Evolutionary conservation across 2,113 vertebrate genomes (phyloP).

Genomic region (Aviceda subcristata): DNA sequence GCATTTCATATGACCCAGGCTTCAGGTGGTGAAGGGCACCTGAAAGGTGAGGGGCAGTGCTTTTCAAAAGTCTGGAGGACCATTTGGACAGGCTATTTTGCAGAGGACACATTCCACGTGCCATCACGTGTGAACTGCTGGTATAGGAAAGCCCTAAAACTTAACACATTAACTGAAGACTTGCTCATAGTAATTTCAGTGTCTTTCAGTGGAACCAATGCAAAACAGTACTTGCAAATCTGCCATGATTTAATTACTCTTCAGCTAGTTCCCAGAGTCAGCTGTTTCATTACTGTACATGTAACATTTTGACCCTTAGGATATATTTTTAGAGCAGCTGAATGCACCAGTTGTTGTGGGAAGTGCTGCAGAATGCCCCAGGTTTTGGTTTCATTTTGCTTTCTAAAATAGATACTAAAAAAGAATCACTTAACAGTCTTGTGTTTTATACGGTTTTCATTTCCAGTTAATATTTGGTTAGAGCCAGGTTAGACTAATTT

Average conservation of each 20-base stretch:
- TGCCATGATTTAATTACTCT: not conserved
- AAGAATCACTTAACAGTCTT: not conserved
- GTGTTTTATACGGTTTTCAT: not conserved
- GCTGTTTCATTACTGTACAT: not conserved
- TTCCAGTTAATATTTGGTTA: not conserved
- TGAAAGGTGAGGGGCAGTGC: not conserved
- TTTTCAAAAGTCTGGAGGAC: not conserved
- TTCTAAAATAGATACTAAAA: not conserved
- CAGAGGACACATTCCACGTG: fast-evolving
- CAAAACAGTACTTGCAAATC: not conserved
- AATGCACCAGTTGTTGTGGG: not conserved
- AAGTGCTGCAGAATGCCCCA: not conserved
- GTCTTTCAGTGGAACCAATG: not conserved
- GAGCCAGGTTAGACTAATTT: not conserved
- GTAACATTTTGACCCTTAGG: not conserved
- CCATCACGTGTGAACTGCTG: not conserved
- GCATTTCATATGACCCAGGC: not conserved
- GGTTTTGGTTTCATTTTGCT: not conserved
- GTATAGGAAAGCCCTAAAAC: not conserved
- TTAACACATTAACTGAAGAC: not conserved
- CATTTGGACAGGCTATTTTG: not conserved
- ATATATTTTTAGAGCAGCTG: not conserved
- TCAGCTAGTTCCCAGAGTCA: not conserved
- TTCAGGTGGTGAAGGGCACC: not conserved
- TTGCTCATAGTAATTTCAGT: not conserved